These are phyloP conservation scores for Alloplasta piceator DNA, from an alignment of 2,888 invertebrate genomes.

Conservation along the genomic window DNA sequence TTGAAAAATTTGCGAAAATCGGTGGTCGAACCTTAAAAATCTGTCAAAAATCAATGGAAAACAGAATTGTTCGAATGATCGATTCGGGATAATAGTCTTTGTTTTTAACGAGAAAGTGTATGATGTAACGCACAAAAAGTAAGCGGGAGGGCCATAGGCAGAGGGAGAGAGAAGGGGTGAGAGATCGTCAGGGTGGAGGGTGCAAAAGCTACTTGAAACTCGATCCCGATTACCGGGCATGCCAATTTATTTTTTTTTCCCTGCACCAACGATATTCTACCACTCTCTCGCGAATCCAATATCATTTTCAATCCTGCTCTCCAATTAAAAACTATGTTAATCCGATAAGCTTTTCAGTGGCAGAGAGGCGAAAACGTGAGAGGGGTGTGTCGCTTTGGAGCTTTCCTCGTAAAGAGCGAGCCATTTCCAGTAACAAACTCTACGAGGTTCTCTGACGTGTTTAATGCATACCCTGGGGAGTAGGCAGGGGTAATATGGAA, in stretches of 20 bases:
- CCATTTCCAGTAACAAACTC: constrained; percentile 3
- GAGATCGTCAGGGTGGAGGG: not conserved
- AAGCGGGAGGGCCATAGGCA: not conserved
- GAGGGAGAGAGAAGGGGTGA: not conserved
- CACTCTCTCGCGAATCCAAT: not conserved
- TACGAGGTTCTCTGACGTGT: not conserved
- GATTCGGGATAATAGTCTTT: no score
- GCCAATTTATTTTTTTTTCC: no score
- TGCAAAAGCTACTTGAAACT: not conserved
- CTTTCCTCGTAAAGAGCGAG: not conserved
- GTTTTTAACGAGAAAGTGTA: no score
- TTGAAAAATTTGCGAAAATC: no score
- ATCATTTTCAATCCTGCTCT: constrained; percentile 31
- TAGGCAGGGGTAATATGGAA: no score
- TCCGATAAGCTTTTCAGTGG: constrained; percentile 36
- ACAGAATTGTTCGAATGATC: no score
- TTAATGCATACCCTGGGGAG: no score
- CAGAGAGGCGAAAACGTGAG: not conserved
- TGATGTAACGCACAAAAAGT: not conserved
- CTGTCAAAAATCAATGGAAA: no score
- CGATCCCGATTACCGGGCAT: constrained; percentile 23
- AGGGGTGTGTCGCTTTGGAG: not conserved
- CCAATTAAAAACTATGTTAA: constrained; percentile 51
- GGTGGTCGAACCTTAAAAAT: no score
- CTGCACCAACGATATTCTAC: constrained; percentile 10